Base-by-base conservation (phyloP, 2,797 vertebrate genomes). In the Sebastes diploproa region DNA sequence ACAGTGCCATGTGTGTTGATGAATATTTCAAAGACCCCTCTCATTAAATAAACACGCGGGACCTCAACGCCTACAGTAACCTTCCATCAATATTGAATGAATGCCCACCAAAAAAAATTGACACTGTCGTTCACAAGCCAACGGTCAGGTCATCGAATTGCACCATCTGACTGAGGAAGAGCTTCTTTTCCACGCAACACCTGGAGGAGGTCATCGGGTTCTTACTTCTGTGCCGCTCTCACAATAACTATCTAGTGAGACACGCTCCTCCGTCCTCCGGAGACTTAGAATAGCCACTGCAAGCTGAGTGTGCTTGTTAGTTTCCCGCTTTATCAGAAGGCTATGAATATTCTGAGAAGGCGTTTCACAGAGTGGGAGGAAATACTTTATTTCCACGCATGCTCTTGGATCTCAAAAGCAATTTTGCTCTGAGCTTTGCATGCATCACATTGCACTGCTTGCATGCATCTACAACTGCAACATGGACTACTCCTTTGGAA, bases 11-110 rank as follows among this genome's bases (percentile, higher is more conserved):
- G 88, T 88, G 87, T 74, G 69, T 58, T 6, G 64, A 94, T 95
- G 75, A 95, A 95, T 95, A 94, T 95, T 95, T 96, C 86, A 95
- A 71, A 86, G 25, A 69, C 8, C 42, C 52, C 16, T 54, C 88
- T 94, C 91, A 94, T 95, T 93, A 95, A 95, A 95, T 92, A 93
- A 95, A 92, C 92, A 95, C 65, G 10, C 56, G 1, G 70, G 83
- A 75, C 75, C 79, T 84, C 64, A 11, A 72, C 56, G 55, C 91
- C 90, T 82, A 74, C 78, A 22, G 86, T 88, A 89, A 90, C 87
- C 86, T 61, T 34, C 32, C 79, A 94, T 94, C 80, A 94, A 93
- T 94, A 92, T 85, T 94, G 78, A 83, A 94, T 94, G 78, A 83
- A 94, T 83, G 74, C 14, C 16, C 50, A 27, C 63, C 22, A 22